A percentile compares a stretch with the other conserved stretches of the same genome.
Evolutionary conservation across 2,888 invertebrate species (phyloP).

Genomic region (Yponomeuta malinellus): DNA sequence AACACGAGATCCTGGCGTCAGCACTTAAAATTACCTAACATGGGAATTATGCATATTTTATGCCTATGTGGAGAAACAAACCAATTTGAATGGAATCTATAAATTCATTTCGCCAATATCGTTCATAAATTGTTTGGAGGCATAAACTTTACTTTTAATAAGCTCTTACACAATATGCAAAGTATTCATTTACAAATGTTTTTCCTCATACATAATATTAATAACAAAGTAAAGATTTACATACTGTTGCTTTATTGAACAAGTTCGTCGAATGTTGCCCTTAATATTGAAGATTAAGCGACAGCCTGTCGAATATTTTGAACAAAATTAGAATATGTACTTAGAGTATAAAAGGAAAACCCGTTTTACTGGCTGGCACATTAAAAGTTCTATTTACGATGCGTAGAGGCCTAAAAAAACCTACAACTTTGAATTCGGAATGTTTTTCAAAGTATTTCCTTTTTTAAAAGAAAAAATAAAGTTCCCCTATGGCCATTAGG

Average conservation of each 20-base stretch:
- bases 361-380: neutral
- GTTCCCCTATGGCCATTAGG: conserved; percentile 33
- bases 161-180: neutral
- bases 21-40: neutral
- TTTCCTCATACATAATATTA: conserved; percentile 54
- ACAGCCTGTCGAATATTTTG: conserved; percentile 10
- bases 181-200: conserved; percentile 25
- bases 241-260: conserved; percentile 55
- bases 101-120: too few relatives aligned
- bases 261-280: conserved; percentile 61
- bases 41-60: too few relatives aligned
- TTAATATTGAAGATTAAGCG: conserved; percentile 50
- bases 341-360: neutral
- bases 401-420: neutral
- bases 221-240: conserved; percentile 49
- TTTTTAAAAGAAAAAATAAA: conserved; percentile 15
- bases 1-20: neutral
- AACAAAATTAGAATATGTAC: conserved; percentile 16
- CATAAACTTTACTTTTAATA: too few relatives aligned
- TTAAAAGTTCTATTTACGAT: neutral
- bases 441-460: neutral
- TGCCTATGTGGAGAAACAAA: too few relatives aligned
- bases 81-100: too few relatives aligned
- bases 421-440: neutral
- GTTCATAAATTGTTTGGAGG: too few relatives aligned